Evolutionary conservation across 2,113 vertebrate species (phyloP), one percentile per base, ranked within the genome.

Genomic region (Chauna torquata): DNA sequence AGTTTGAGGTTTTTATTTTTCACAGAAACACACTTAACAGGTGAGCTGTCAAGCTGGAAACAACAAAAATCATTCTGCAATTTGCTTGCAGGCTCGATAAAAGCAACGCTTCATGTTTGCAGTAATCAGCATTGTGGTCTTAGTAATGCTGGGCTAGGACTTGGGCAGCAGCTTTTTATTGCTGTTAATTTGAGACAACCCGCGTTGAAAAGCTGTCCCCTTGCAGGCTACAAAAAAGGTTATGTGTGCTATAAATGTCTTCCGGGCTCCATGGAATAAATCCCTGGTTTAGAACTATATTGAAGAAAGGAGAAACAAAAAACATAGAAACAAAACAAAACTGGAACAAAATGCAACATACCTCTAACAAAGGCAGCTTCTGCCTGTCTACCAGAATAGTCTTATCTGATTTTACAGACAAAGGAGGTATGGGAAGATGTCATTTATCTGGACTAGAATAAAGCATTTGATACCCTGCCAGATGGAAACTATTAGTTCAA

Each of bases 401-500:
- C 38, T 96, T 96, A 96, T 95, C 93, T 94, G 96, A 96, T 96
- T 76, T 88, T 83, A 45, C 88, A 86, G 71, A 96, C 82, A 95
- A 97, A 94, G 64, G 82, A 91, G 90, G 71, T 85, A 95, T 92
- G 92, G 71, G 90, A 95, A 96, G 94, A 96, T 96, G 90, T 88
- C 92, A 92, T 94, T 96, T 96, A 90, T 86, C 82, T 76, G 84
- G 82, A 82, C 57, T 79, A 80, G 82, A 90, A 94, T 66, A 94
- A 95, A 96, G 22, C 76, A 90, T 71, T 96, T 88, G 92, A 89
- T 93, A 95, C 68, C 34, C 58, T 93, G 88, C 94, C 96, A 97
- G 93, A 92, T 95, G 93, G 93, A 94, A 96, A 92, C 92, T 83
- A 88, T 94, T 92, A 90, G 92, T 88, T 94, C 87, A 95, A 97